Evolutionary conservation across 2,113 vertebrate genomes (phyloP), one percentile per base, ranked within the genome.

Genomic region (Carollia perspicillata): DNA sequence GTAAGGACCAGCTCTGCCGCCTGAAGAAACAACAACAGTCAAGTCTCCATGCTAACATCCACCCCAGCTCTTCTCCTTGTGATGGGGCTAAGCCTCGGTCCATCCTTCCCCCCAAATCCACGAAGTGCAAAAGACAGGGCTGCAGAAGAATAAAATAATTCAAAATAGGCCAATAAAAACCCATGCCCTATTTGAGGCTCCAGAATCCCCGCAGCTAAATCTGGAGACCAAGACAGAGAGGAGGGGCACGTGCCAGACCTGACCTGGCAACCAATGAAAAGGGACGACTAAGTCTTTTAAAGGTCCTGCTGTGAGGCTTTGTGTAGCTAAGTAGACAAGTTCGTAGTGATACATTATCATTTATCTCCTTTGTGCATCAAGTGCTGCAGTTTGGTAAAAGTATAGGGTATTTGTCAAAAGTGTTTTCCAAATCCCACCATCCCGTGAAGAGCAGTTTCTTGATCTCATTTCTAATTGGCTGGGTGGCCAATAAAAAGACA

Each of bases 321-420:
- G 81, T 96, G 96, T 95, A 97, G 90, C 63, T 91, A 93, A 95
- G 87, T 10, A 94, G 89, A 71, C 44, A 96, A 93, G 69, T 85
- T 94, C 66, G 85, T 96, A 94, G 96, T 97, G 81, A 92, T 83
- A 83, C 20, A 86, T 89, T 63, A 90, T 90, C 58, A 74, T 86
- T 90, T 90, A 77, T 81, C 84, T 94, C 79, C 84, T 94, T 96
- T 95, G 79, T 95, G 69, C 5, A 86, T 53, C 69, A 95, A 94
- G 95, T 91, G 71, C 40, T 93, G 95, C 96, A 95, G 75, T 96
- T 96, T 95, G 96, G 95, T 95, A 92, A 92, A 95, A 93, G 83
- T 72, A 30, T 53, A 75, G 83, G 49, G 28, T 92, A 94, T 93
- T 87, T 93, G 86, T 97, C 89, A 87, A 96, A 94, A 92, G 49